Evolutionary conservation across 2,888 invertebrate genomes (phyloP).

Genomic region (Agriopis marginaria): DNA sequence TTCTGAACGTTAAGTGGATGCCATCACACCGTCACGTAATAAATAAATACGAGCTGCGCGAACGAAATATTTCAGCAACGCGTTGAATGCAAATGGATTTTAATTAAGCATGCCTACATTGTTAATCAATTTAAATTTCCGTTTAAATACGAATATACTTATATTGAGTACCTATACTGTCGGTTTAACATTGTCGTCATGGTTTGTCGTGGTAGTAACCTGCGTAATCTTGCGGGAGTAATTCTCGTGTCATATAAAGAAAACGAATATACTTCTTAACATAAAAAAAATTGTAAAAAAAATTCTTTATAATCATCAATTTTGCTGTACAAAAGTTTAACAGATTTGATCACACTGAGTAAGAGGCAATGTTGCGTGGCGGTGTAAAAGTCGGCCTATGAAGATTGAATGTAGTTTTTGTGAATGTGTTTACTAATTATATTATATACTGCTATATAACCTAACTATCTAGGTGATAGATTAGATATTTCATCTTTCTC

Average conservation of each 20-base stretch:
- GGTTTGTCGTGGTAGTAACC: no score
- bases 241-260: no score
- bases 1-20: conserved; percentile 55
- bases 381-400: conserved; percentile 59
- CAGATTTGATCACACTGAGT: not conserved
- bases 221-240: no score
- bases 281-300: no score
- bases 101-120: conserved; percentile 42
- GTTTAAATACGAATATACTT: not conserved
- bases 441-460: conserved; percentile 76
- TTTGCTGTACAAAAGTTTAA: not conserved
- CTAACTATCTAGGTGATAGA: conserved; percentile 61
- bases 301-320: not conserved
- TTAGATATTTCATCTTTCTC: conserved; percentile 77
- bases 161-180: no score
- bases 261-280: no score
- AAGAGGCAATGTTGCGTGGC: conserved; percentile 42
- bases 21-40: conserved; percentile 58
- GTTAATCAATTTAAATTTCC: conserved; percentile 14
- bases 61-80: conserved; percentile 40
- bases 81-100: conserved; percentile 44
- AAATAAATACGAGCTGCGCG: conserved; percentile 36
- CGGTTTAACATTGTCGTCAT: no score
- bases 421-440: conserved; percentile 46
- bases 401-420: conserved; percentile 63